phyloP scores from a whole-genome alignment of 2,888 invertebrate genomes.

The Pseudoips prasinana region DNA sequence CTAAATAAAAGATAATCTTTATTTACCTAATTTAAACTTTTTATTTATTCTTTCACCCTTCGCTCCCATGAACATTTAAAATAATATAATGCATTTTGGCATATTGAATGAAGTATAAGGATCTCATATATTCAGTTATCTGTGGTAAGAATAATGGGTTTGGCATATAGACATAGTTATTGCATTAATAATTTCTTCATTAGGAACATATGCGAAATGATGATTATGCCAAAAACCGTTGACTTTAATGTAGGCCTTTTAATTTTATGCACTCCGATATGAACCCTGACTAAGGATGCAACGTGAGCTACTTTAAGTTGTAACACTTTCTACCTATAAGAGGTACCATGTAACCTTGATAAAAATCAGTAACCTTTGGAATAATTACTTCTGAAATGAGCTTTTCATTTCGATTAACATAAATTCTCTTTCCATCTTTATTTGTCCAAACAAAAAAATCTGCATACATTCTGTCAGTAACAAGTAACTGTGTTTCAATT shows the following conservation, averaged over 20 bases:
- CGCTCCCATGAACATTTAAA: too few relatives aligned
- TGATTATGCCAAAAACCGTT: too few relatives aligned
- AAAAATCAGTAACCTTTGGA: neutral
- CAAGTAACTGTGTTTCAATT: constrained; percentile 7
- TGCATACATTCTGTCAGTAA: constrained; percentile 2
- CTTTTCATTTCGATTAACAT: neutral
- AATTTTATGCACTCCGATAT: too few relatives aligned
- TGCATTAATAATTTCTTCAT: too few relatives aligned
- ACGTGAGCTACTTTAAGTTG: neutral
- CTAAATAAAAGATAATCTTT: too few relatives aligned
- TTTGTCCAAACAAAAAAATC: neutral
- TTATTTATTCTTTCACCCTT: too few relatives aligned
- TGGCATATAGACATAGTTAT: neutral
- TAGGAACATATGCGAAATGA: too few relatives aligned
- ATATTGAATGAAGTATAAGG: neutral
- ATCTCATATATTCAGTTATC: neutral
- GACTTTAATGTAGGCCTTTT: too few relatives aligned
- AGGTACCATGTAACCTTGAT: neutral
- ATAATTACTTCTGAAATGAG: neutral
- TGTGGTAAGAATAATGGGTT: neutral
- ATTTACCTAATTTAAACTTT: too few relatives aligned
- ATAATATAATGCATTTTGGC: neutral
- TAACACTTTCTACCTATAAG: neutral
- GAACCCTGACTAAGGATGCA: too few relatives aligned
- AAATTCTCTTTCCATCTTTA: neutral